Evolutionary conservation across 1,140 invertebrate species (phyloP).

Genomic region (Zaprionus ornatus): DNA sequence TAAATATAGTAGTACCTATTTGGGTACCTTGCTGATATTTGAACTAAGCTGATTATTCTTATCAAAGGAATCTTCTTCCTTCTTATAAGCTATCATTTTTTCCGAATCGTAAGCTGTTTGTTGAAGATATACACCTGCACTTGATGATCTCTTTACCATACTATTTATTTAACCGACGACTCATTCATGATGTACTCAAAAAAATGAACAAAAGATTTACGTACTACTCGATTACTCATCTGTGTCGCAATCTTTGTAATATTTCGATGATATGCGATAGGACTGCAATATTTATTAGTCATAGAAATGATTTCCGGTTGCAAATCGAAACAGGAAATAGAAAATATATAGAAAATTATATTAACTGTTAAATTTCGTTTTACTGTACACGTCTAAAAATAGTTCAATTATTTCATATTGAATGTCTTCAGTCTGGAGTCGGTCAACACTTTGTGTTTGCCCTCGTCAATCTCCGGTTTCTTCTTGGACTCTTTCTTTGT

Average conservation of each 20-base stretch:
- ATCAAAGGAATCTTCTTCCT: neutral
- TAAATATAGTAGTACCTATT: neutral
- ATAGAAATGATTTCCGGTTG: neutral
- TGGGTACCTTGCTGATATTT: neutral
- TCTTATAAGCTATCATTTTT: neutral
- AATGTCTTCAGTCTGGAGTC: conserved; percentile 11
- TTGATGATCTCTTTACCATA: neutral
- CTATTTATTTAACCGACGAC: neutral
- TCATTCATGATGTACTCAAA: neutral
- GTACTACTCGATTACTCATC: conserved; percentile 16
- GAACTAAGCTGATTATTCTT: neutral
- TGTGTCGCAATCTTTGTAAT: neutral
- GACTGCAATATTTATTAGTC: conserved; percentile 10
- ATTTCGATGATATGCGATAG: conserved; percentile 1
- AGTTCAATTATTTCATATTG: neutral
- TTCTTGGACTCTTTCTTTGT: conserved; percentile 33
- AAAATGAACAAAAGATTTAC: neutral
- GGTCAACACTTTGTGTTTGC: conserved; percentile 18
- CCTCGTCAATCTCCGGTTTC: conserved; percentile 44
- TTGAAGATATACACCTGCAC: neutral
- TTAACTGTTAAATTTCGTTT: neutral
- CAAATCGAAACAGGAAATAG: neutral
- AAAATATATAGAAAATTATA: neutral
- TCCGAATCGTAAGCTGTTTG: neutral
- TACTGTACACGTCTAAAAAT: neutral